These are phyloP conservation scores for Darevskia mixta DNA, from an alignment of 2,797 vertebrate species.

Conservation along the genomic window DNA sequence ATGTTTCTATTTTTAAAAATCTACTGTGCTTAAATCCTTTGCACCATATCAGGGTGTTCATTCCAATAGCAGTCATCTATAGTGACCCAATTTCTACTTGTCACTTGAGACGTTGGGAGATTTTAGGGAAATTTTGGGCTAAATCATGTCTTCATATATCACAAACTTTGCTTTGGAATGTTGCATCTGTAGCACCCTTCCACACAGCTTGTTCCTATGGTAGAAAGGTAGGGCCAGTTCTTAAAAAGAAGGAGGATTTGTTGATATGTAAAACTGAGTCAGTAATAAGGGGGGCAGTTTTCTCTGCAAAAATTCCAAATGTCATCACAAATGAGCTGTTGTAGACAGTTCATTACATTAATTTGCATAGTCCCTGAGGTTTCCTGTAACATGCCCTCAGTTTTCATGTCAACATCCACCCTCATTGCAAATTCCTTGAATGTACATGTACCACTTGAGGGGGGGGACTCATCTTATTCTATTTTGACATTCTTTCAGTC, in stretches of 20 bases:
- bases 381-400: conserved; percentile 5
- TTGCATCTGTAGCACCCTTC: no score
- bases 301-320: neutral
- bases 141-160: neutral
- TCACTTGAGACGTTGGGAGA: neutral
- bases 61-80: neutral
- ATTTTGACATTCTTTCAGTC: conserved; percentile 22
- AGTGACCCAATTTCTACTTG: neutral
- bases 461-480: neutral
- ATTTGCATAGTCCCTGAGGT: neutral
- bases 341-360: neutral
- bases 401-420: neutral
- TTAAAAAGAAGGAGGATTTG: neutral
- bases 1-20: neutral
- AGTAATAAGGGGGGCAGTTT: neutral
- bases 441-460: neutral
- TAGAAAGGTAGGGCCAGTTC: no score
- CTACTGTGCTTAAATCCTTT: conserved; percentile 36
- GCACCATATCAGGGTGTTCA: conserved; percentile 14
- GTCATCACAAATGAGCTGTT: neutral
- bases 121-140: neutral
- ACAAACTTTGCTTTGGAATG: neutral
- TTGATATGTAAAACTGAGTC: neutral
- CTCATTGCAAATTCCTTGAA: neutral
- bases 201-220: neutral